phyloP scores from a whole-genome alignment of 2,797 vertebrate genomes.

The Rhynchotus rufescens region DNA sequence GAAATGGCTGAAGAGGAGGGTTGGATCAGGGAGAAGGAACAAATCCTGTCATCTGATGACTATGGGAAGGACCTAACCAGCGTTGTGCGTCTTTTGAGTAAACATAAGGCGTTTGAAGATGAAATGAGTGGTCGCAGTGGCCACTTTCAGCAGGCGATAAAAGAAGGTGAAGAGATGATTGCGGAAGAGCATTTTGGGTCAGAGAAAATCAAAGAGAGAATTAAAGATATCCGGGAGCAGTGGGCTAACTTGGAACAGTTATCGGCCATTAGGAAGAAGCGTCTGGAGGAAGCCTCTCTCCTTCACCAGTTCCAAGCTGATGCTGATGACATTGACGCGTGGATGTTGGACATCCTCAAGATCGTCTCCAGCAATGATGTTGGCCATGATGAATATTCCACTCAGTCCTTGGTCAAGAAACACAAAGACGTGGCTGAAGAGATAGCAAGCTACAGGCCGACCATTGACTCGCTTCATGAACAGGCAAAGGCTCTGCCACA shows the following conservation, averaged over 20 bases:
- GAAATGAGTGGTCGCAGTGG: constrained; percentile 93
- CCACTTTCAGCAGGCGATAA: constrained; percentile 93
- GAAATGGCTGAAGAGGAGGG: constrained; percentile 99
- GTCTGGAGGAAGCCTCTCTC: constrained; percentile 90
- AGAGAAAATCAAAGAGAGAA: constrained; percentile 93
- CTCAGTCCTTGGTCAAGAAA: constrained; percentile 96
- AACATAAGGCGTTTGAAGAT: constrained; percentile 95
- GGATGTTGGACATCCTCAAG: constrained; percentile 96
- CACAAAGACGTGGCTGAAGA: constrained; percentile 97
- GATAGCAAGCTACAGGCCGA: constrained; percentile 91
- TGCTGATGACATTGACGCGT: constrained; percentile 93
- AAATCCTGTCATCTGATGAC: constrained; percentile 95
- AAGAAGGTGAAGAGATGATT: constrained; percentile 93
- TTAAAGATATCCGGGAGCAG: constrained; percentile 90
- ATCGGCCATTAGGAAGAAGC: constrained; percentile 91
- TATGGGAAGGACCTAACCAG: constrained; percentile 96
- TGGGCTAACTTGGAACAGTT: constrained; percentile 94
- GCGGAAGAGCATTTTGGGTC: constrained; percentile 93
- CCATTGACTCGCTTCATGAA: constrained; percentile 91
- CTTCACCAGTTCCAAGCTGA: constrained; percentile 98
- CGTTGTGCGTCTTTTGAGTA: constrained; percentile 90
- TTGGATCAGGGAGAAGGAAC: constrained; percentile 98
- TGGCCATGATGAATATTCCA: constrained; percentile 96
- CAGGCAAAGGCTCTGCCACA: constrained; percentile 87
- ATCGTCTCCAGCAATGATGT: constrained; percentile 96